Evolutionary conservation across 2,113 vertebrate genomes (phyloP).

Genomic region (Sinocyclocheilus rhinocerous): DNA sequence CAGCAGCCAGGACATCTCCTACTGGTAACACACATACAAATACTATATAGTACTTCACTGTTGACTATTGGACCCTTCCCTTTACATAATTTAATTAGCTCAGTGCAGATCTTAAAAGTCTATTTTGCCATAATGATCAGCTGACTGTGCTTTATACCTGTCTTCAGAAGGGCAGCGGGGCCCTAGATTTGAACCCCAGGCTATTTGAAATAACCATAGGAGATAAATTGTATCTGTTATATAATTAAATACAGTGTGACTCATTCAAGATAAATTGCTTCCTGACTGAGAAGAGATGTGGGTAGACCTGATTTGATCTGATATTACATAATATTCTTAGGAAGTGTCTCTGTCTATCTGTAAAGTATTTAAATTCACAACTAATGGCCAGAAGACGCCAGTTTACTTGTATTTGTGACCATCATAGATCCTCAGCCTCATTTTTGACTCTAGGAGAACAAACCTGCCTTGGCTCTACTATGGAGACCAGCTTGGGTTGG

Average conservation of each 20-base stretch:
- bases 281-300: neutral
- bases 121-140: too few relatives aligned
- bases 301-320: neutral
- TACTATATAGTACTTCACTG: neutral
- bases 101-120: too few relatives aligned
- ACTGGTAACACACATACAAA: slow-evolving; percentile 78
- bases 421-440: neutral
- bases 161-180: too few relatives aligned
- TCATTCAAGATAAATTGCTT: neutral
- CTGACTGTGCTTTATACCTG: too few relatives aligned
- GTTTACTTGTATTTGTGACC: neutral
- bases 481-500: slow-evolving; percentile 87
- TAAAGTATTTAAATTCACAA: neutral
- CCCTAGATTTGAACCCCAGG: too few relatives aligned
- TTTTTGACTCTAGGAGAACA: slow-evolving; percentile 77
- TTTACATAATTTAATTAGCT: neutral
- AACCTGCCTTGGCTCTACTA: slow-evolving; percentile 95
- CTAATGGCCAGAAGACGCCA: neutral
- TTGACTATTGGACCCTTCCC: neutral
- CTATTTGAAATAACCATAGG: neutral
- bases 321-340: neutral
- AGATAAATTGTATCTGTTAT: neutral
- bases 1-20: slow-evolving; percentile 84
- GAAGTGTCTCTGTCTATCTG: too few relatives aligned
- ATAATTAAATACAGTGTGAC: neutral